Evolutionary conservation across 1,140 invertebrate genomes (phyloP), one percentile per base, ranked within the genome.

Genomic region (Bombus superbus): DNA sequence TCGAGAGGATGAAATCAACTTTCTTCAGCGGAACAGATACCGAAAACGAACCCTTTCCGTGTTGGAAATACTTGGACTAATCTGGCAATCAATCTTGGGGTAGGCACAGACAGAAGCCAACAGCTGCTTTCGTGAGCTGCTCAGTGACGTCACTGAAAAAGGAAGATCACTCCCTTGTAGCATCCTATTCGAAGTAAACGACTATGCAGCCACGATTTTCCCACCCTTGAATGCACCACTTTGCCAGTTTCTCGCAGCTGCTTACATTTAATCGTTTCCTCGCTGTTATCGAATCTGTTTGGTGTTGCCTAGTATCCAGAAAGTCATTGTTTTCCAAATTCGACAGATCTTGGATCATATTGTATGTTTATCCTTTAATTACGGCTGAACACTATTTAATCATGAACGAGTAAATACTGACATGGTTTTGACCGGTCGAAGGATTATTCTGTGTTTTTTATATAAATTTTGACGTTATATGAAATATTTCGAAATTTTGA

Each of bases 41-140:
- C 57, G 68, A 80, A 18, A 59, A 32, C 40, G 74, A 88, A 79
- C 80, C 90, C 84, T 78, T 91, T 91, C 89, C 72, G 57, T 81
- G 71, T 73, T 73, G 62, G 62, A 81, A 82, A 87, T 87, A 59
- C 88, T 91, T 75, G 62, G 82, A 91, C 80, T 91, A 91, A 91
- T 91, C 90, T 89, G 42, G 85, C 90, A 86, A 91, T 91, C 90
- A 89, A 91, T 91, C 90, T 91, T 91, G 64, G 75, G 90, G 59
- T 72, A 88, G 89, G 69, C 77, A 83, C 68, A 57, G 84, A 77
- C 76, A 89, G 75, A 87, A 82, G 87, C 82, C 80, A 90, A 90
- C 89, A 91, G 90, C 90, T 91, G 90, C 89, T 69, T 86, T 83
- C 66, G 62, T 76, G 59, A 84, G 71, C 75, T 57, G 3, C 59